A percentile compares a stretch with the other conserved stretches of the same genome.
phyloP scores from a whole-genome alignment of 2,888 invertebrate species.

The Pandemis heparana region DNA sequence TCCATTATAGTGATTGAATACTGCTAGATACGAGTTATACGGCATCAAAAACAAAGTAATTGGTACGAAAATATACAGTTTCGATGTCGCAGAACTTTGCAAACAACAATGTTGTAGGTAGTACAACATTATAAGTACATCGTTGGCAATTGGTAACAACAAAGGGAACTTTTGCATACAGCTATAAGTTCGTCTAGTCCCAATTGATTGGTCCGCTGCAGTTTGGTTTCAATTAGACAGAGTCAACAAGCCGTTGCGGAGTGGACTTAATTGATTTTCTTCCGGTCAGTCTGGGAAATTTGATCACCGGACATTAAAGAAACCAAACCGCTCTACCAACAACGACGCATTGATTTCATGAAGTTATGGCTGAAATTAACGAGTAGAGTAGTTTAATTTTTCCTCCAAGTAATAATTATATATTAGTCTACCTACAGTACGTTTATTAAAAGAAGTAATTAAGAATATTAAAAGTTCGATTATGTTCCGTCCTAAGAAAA shows the following conservation, averaged over 20 bases:
- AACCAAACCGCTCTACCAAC: conserved; percentile 27
- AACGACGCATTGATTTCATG: conserved; percentile 19
- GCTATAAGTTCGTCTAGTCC: conserved; percentile 53
- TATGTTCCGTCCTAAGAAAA: neutral
- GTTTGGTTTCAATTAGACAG: conserved; percentile 77
- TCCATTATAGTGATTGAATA: conserved; percentile 51
- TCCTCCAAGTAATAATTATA: neutral
- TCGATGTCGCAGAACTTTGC: conserved; percentile 9
- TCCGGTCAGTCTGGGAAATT: conserved; percentile 52
- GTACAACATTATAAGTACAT: conserved; percentile 12
- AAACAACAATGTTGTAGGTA: neutral
- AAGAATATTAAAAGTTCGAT: neutral
- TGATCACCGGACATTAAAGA: conserved; percentile 50
- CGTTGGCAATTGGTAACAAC: conserved; percentile 26
- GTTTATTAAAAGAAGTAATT: too few species aligned
- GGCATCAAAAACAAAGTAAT: conserved; percentile 44
- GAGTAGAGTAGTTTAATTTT: neutral
- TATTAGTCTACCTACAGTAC: too few species aligned
- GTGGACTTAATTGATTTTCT: conserved; percentile 66
- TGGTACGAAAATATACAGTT: conserved; percentile 27
- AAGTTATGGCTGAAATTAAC: conserved; percentile 21
- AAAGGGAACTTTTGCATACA: conserved; percentile 46
- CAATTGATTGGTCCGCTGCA: conserved; percentile 68
- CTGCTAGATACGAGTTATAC: conserved; percentile 22
- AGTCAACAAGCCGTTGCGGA: conserved; percentile 65